Conservation (phyloP, 2,797 vertebrate species). For the Propithecus perrieri region DNA sequence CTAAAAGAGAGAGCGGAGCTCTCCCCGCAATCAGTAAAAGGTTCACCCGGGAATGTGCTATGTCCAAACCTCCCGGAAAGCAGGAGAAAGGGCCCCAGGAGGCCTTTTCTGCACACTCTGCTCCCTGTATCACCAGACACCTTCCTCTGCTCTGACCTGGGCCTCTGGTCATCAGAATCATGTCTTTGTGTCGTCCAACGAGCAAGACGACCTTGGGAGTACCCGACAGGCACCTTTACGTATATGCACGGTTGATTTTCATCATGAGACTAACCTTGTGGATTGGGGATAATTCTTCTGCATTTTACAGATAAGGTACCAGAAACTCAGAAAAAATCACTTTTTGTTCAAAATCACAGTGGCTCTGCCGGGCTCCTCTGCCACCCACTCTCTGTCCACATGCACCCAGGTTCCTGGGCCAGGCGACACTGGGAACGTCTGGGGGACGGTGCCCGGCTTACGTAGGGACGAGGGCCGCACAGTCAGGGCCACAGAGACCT, state of each 20-base stretch:
- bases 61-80: rapidly evolving
- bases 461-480: rapidly evolving
- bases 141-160: too few species aligned
- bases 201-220: not conserved
- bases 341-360: not conserved
- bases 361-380: not conserved
- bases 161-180: rapidly evolving
- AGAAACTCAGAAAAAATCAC: too few species aligned
- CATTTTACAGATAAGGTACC: not conserved
- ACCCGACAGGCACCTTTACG: rapidly evolving
- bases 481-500: too few species aligned
- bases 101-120: too few species aligned
- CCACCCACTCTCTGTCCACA: not conserved
- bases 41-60: rapidly evolving
- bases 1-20: not conserved
- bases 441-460: not conserved
- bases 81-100: not conserved
- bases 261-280: not conserved
- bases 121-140: not conserved
- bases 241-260: rapidly evolving
- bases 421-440: not conserved
- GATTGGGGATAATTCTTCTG: rapidly evolving
- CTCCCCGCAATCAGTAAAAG: rapidly evolving
- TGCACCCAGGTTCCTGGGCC: too few species aligned
- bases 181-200: rapidly evolving